phyloP scores from a whole-genome alignment of 2,888 invertebrate genomes.

The Eupithecia dodoneata region DNA sequence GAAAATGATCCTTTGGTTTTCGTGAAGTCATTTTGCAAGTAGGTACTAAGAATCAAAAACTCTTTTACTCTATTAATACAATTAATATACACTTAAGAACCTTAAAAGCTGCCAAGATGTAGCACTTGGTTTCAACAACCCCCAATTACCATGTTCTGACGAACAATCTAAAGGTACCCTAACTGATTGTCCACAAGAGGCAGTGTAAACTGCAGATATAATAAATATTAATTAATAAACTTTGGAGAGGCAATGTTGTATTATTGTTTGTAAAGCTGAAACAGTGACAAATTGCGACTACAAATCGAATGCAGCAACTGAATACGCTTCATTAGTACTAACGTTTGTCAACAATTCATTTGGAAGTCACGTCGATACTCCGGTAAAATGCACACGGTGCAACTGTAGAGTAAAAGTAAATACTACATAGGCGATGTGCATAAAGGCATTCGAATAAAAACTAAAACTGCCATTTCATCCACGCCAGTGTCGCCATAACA shows the following conservation, averaged over 20 bases:
- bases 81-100: too few relatives aligned
- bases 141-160: too few relatives aligned
- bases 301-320: not conserved
- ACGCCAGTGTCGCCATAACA: slow-evolving; percentile 18
- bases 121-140: too few relatives aligned
- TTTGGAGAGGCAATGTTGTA: not conserved
- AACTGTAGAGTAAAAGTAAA: not conserved
- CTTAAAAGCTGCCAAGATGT: too few relatives aligned
- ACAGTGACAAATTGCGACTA: not conserved
- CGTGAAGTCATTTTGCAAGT: not conserved
- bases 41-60: too few relatives aligned
- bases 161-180: too few relatives aligned
- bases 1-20: not conserved
- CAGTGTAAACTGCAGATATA: not conserved
- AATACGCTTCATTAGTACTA: not conserved
- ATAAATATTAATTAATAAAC: not conserved
- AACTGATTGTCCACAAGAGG: too few relatives aligned
- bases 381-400: not conserved
- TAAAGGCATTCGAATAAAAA: slow-evolving; percentile 25
- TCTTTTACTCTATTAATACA: too few relatives aligned
- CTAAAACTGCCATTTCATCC: slow-evolving; percentile 10
- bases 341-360: slow-evolving; percentile 5
- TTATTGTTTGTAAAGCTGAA: not conserved
- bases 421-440: not conserved
- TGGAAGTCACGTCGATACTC: not conserved